Evolutionary conservation across 1,140 invertebrate genomes (phyloP).

Genomic region (Mesaphorura yosii): DNA sequence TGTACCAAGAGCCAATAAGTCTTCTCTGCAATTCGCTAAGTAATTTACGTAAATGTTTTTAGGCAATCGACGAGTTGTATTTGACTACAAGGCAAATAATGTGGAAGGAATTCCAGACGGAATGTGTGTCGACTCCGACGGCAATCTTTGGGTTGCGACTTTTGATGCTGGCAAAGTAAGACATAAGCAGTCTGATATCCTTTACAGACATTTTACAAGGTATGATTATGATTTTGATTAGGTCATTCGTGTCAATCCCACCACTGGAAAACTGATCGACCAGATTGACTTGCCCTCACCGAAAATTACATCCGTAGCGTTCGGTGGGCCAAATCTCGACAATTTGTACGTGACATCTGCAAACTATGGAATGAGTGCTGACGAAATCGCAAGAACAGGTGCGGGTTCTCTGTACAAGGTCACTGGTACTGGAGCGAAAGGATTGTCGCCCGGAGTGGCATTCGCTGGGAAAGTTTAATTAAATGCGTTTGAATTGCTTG

Average conservation of each 20-base stretch:
- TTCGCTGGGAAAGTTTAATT: no score
- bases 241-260: slow-evolving; percentile 35
- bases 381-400: slow-evolving; percentile 45
- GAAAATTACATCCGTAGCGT: slow-evolving; percentile 45
- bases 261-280: slow-evolving; percentile 33
- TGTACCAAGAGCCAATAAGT: no score
- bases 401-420: slow-evolving; percentile 61
- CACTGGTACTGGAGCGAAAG: slow-evolving; percentile 50
- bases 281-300: slow-evolving; percentile 35
- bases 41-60: no score
- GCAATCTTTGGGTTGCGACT: slow-evolving; percentile 37
- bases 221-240: no score
- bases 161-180: slow-evolving; percentile 13
- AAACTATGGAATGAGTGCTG: slow-evolving; percentile 36
- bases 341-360: slow-evolving; percentile 29
- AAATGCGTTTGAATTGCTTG: no score
- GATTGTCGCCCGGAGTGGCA: slow-evolving; percentile 33
- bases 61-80: slow-evolving; percentile 29
- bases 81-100: slow-evolving; percentile 29
- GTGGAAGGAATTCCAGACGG: slow-evolving; percentile 36
- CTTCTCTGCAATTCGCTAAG: no score
- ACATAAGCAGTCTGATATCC: no score
- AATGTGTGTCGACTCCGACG: slow-evolving; percentile 38
- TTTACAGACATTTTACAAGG: no score
- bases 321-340: slow-evolving; percentile 45